A percentile compares a stretch with the other conserved stretches of the same genome.
These are phyloP conservation scores for Pseudorhombus dupliciocellatus DNA, from an alignment of 2,113 vertebrate species.

Conservation along the genomic window DNA sequence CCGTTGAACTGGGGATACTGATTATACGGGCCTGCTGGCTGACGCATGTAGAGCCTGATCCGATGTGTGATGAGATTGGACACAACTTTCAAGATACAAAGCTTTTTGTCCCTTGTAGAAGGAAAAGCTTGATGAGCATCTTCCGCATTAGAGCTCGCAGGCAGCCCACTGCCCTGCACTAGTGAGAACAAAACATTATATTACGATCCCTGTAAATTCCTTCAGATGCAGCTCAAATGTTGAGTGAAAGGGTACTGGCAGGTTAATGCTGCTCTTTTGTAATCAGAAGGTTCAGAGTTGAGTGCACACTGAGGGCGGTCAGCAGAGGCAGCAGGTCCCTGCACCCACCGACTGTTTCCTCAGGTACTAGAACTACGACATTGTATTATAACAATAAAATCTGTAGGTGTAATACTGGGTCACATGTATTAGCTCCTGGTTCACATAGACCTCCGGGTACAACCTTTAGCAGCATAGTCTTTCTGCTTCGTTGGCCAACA, in stretches of 20 bases:
- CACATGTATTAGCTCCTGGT: not conserved
- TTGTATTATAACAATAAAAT: too few relatives aligned
- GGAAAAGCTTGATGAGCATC: too few relatives aligned
- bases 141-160: too few relatives aligned
- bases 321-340: not conserved
- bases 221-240: not conserved
- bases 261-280: not conserved
- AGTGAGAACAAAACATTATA: not conserved
- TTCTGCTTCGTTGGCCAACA: slow-evolving; percentile 70
- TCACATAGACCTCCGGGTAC: slow-evolving; percentile 44
- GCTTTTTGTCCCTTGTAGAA: not conserved
- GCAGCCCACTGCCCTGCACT: too few relatives aligned
- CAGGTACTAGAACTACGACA: not conserved
- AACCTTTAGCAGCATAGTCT: slow-evolving; percentile 50
- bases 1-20: too few relatives aligned
- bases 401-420: not conserved
- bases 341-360: not conserved
- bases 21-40: too few relatives aligned
- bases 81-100: not conserved
- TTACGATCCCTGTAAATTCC: not conserved
- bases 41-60: too few relatives aligned
- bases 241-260: too few relatives aligned
- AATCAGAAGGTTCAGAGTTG: not conserved
- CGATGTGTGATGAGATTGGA: too few relatives aligned
- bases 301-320: not conserved